Base-by-base conservation (phyloP, 1,140 invertebrate genomes). In the Saccostrea echinata region DNA sequence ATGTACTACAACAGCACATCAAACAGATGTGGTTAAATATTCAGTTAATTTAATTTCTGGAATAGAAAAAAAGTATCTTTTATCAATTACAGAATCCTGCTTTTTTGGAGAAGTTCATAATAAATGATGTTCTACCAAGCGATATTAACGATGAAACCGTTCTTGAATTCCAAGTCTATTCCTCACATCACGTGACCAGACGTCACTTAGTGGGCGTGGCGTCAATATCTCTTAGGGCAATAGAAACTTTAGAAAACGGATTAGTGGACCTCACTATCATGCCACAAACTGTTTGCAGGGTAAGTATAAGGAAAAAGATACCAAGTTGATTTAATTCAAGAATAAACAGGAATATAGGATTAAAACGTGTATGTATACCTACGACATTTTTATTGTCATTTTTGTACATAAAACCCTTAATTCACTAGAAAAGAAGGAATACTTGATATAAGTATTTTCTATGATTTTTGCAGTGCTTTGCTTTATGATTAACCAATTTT, bases 81-180 rank as follows among this genome's bases (percentile, higher is more conserved):
- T 24, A 16, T 61, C 68, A 85, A 86, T 86, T 86, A 9, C 85
- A 94, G 93, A 92, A 91, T 33, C 93, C 93, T 12, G 91, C 93
- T 30, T 94, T 93, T 87, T 89, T 93, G n/a, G 93, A 94, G 76
- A 94, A 93, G 85, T 94, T 94, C 84, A 88, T 90, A 52, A 94
- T 94, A 85, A 91, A 90, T 86, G 93, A 93, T 64, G 76, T 94
- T n/a, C 88, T 90, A 21, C 88, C 91, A 57, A 90, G 87, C 61
- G 93, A 93, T 27, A 89, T 93, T 55, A 91, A 84, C 27, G 93
- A 94, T 33, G 92, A 92, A 35, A 90, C 91, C 13, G 92, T 91
- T 30, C 84, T 94, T 27, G 93, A 94, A 90, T 94, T 94, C 84
- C 93, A 94, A 86, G 91, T 94, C 24, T 94, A 94, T 87, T 93